These are phyloP conservation scores for Ichneumon xanthorius DNA, from an alignment of 2,888 invertebrate genomes.

Conservation along the genomic window DNA sequence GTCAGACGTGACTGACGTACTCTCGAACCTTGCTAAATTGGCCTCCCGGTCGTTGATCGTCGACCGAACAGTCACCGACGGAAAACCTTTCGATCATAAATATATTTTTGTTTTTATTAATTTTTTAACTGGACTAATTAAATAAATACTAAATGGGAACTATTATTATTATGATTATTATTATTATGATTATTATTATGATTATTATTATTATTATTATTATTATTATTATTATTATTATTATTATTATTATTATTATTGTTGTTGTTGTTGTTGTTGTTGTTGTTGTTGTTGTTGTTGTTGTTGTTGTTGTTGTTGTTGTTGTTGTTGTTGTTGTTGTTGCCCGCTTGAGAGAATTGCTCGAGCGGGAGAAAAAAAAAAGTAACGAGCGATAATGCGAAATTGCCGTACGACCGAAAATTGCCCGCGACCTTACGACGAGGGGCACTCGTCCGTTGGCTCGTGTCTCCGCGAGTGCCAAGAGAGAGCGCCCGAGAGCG, in stretches of 20 bases:
- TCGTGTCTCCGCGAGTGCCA: constrained; percentile 43
- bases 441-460: constrained; percentile 22
- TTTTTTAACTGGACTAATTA: neutral
- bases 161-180: no score
- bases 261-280: no score
- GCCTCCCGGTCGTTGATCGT: neutral
- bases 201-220: no score
- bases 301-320: neutral
- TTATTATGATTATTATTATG: no score
- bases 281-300: neutral
- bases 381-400: constrained; percentile 49
- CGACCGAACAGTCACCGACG: neutral
- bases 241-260: no score
- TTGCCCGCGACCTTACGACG: constrained; percentile 18
- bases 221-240: no score
- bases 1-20: constrained; percentile 56
- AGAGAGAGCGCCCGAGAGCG: constrained; percentile 37
- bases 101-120: neutral
- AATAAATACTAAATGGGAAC: neutral
- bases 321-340: neutral
- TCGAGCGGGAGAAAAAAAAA: constrained; percentile 9
- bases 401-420: neutral
- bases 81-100: neutral
- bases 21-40: constrained; percentile 16
- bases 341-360: neutral